Evolutionary conservation across 2,888 invertebrate genomes (phyloP), one percentile per base, ranked within the genome.

Genomic region (Diaprepes abbreviatus): DNA sequence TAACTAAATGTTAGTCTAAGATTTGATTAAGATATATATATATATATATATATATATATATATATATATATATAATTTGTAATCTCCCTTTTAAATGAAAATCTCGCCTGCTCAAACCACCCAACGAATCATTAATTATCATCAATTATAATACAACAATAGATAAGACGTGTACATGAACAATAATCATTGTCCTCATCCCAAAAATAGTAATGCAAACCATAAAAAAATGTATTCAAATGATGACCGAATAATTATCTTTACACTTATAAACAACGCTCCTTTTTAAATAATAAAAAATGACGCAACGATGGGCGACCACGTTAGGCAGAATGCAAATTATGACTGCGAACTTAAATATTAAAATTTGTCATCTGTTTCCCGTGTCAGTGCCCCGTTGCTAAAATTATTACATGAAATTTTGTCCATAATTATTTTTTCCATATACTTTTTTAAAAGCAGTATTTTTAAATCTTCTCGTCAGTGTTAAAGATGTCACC

Each of bases 131-230:
- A 21, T 21, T 43, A 43, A 43, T 43, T 43, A 43, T 9, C 21
- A 1, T 43, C 43, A 21, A 21, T 43, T 43, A 50, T 50, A 50
- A 50, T 16, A 16, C 2, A 50, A 50, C 48, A 50, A 50, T 50
- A 50, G 48, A 50, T 28, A 10, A 16, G 48, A 50, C 48, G 14
- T 24, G n/a, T 50, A 28, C 28, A 28, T 14, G 14, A 28, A 50
- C 28, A 50, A 50, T 28, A 28, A 2, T 50, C 9, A 50, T 31
- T 28, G 28, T 55, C 16, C 55, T 48, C 55, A n/a, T 43, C 17
- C 60, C 36, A 55, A 65, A 64, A 59, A 57, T 58, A 36, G 43
- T 43, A 50, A 9, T 7, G 19, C 38, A 28, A 0, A 17, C 36
- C 36, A 36, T 36, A 55, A 2, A 2, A 40, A 38, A 38, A 17